Evolutionary conservation across 1,140 invertebrate species (phyloP).

Genomic region (Nephila pilipes): DNA sequence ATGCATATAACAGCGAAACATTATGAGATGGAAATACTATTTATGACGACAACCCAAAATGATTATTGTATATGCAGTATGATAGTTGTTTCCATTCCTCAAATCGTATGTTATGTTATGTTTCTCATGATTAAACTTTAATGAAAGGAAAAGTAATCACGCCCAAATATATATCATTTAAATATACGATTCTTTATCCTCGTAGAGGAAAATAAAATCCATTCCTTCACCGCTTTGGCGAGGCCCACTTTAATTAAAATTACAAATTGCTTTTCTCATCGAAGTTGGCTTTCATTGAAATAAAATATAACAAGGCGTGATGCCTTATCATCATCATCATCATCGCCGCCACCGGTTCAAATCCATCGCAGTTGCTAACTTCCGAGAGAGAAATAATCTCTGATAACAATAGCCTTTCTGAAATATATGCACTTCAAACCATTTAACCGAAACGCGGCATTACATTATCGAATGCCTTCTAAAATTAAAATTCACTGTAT

Average conservation of each 20-base stretch:
- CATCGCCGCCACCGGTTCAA: background rate
- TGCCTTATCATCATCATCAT: slow-evolving; percentile 21
- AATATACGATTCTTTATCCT: background rate
- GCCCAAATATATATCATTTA: background rate
- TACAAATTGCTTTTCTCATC: slow-evolving; percentile 38
- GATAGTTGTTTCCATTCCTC: slow-evolving; percentile 4
- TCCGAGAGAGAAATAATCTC: slow-evolving; percentile 30
- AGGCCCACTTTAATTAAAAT: slow-evolving; percentile 26
- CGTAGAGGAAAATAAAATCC: background rate
- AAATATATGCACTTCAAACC: slow-evolving; percentile 41
- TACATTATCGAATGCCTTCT: slow-evolving; percentile 45
- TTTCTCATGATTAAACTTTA: slow-evolving; percentile 5
- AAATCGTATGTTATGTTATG: background rate
- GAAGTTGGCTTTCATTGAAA: background rate
- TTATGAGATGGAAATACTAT: background rate
- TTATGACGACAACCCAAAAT: background rate
- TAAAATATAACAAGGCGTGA: background rate
- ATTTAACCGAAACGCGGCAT: slow-evolving; percentile 27
- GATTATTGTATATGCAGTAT: background rate
- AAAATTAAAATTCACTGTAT: slow-evolving; percentile 57
- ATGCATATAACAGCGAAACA: background rate
- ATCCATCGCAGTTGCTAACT: slow-evolving; percentile 25
- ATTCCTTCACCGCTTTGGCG: background rate
- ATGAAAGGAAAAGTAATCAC: slow-evolving; percentile 24
- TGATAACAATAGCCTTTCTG: slow-evolving; percentile 42